These are phyloP conservation scores for Dasyornis broadbenti DNA, from an alignment of 2,113 vertebrate genomes.

Conservation along the genomic window DNA sequence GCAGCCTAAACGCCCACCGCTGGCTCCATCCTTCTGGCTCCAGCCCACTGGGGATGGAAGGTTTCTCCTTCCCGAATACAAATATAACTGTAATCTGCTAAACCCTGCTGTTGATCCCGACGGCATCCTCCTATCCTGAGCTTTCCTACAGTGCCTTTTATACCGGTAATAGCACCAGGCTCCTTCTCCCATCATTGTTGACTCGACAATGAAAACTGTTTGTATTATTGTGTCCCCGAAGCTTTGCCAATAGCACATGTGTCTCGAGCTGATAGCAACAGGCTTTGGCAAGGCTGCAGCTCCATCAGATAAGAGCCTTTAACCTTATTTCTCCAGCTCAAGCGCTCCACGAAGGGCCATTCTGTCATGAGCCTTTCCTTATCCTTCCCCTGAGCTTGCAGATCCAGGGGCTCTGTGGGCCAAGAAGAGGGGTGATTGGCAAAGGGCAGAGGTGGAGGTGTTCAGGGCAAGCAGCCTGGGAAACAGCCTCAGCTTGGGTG, in stretches of 20 bases:
- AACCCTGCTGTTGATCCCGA: conserved; percentile 32
- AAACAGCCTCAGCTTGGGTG: neutral
- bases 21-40: conserved; percentile 37
- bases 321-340: conserved; percentile 43
- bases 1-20: neutral
- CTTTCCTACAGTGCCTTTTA: conserved; percentile 40
- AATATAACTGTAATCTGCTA: conserved; percentile 38
- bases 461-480: neutral
- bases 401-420: neutral
- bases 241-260: conserved; percentile 77
- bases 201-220: conserved; percentile 68
- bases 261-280: conserved; percentile 81
- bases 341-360: neutral
- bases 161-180: conserved; percentile 47
- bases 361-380: neutral
- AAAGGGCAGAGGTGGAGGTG: neutral
- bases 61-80: conserved; percentile 49
- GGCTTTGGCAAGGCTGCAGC: conserved; percentile 67
- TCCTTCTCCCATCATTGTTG: conserved; percentile 69
- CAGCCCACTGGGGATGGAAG: conserved; percentile 28
- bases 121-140: conserved; percentile 56
- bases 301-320: conserved; percentile 67
- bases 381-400: neutral
- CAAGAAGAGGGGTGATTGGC: neutral
- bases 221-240: conserved; percentile 71